Conservation (phyloP, 2,888 invertebrate species). For the Tromatobia lineatoria region DNA sequence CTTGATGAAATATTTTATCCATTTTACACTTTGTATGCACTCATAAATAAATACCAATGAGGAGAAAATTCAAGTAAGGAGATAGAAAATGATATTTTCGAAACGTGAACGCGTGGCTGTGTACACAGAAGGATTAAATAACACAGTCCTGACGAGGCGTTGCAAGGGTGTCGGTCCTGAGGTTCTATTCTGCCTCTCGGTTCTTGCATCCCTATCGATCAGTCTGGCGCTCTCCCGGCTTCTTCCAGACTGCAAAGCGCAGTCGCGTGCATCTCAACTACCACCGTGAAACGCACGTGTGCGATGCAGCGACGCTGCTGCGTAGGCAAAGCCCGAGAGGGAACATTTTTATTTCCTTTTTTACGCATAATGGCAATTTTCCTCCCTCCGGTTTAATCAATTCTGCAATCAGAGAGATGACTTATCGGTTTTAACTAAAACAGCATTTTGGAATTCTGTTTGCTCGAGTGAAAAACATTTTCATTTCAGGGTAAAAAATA, state of each 20-base stretch:
- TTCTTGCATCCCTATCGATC: conserved; percentile 67
- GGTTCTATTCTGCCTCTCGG: conserved; percentile 26
- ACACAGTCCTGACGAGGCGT: conserved; percentile 20
- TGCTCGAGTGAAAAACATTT: too few relatives aligned
- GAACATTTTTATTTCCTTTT: background rate
- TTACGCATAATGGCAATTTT: background rate
- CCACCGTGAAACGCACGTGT: conserved; percentile 56
- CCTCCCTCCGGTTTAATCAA: too few relatives aligned
- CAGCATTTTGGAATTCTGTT: too few relatives aligned
- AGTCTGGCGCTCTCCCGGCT: conserved; percentile 58
- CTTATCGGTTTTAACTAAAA: too few relatives aligned
- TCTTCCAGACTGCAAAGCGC: conserved; percentile 46
- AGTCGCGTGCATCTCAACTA: conserved; percentile 49
- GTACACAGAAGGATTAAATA: background rate
- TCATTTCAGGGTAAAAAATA: too few relatives aligned
- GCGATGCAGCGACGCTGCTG: conserved; percentile 25
- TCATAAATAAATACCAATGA: background rate
- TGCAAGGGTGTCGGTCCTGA: conserved; percentile 39
- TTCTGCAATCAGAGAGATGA: too few relatives aligned
- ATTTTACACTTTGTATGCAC: background rate
- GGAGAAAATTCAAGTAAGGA: background rate
- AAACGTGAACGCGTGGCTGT: background rate
- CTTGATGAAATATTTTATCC: background rate
- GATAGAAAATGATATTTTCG: background rate
- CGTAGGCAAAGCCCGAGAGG: background rate